A percentile compares a stretch with the other conserved stretches of the same genome.
phyloP scores from a whole-genome alignment of 92 coral and sea anemone species.

The Zoanthus sansibaricus region DNA sequence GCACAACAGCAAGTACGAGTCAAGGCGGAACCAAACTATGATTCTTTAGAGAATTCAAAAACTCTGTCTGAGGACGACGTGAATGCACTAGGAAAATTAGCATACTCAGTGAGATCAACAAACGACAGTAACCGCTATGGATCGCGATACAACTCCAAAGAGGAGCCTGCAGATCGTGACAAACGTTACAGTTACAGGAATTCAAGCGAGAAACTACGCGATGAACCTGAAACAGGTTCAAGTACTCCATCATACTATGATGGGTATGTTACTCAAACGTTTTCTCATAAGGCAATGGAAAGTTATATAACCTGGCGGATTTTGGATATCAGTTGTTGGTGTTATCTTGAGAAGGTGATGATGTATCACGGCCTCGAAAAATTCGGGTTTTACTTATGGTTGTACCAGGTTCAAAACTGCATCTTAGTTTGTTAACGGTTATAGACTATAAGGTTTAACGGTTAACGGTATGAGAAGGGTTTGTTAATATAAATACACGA shows the following conservation, averaged over 20 bases:
- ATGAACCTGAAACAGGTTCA: background rate
- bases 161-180: background rate
- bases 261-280: background rate
- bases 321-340: background rate
- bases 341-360: no score
- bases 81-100: background rate
- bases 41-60: conserved; percentile 9
- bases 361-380: no score
- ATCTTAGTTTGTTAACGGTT: no score
- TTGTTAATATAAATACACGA: no score
- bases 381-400: no score
- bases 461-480: no score
- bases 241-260: background rate
- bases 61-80: conserved; percentile 17
- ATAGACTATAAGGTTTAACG: no score
- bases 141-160: background rate
- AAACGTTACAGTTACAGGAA: background rate
- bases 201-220: background rate
- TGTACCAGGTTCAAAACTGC: no score
- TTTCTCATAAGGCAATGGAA: background rate
- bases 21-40: conserved; percentile 22
- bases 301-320: background rate
- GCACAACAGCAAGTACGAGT: conserved; percentile 6
- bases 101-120: background rate
- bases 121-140: background rate